phyloP scores from a whole-genome alignment of 2,113 vertebrate species.

The Kryptolebias marmoratus region DNA sequence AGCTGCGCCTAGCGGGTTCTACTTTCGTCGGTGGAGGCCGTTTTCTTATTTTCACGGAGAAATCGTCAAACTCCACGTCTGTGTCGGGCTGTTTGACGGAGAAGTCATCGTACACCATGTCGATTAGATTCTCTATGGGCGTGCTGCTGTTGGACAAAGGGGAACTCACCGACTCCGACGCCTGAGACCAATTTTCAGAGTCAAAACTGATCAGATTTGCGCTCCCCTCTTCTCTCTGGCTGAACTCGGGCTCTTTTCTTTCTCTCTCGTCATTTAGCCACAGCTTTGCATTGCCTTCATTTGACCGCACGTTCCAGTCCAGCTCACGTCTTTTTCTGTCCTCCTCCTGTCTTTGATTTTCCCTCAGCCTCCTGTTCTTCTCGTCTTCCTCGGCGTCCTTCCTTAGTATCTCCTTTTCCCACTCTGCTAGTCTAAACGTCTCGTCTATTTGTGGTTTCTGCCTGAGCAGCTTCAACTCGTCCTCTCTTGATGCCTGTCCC shows the following conservation, averaged over 20 bases:
- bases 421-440: conserved; percentile 1
- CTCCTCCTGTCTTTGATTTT: conserved; percentile 13
- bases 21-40: conserved; percentile 44
- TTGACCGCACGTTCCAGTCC: no score
- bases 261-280: conserved; percentile 34
- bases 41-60: conserved; percentile 69
- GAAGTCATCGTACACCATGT: conserved; percentile 63
- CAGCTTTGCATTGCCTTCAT: neutral
- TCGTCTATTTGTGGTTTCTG: neutral
- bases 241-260: neutral
- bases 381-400: conserved; percentile 8
- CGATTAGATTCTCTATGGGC: neutral
- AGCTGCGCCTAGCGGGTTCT: neutral
- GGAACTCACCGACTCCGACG: neutral
- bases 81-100: conserved; percentile 54
- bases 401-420: conserved; percentile 23
- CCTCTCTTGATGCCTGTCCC: neutral
- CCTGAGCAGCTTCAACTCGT: neutral
- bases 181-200: conserved; percentile 21
- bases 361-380: neutral
- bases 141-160: neutral
- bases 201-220: conserved; percentile 51
- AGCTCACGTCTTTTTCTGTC: neutral
- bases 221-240: neutral
- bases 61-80: conserved; percentile 61